These are phyloP conservation scores for Mythimna albipuncta DNA, from an alignment of 2,888 invertebrate species.

Conservation along the genomic window DNA sequence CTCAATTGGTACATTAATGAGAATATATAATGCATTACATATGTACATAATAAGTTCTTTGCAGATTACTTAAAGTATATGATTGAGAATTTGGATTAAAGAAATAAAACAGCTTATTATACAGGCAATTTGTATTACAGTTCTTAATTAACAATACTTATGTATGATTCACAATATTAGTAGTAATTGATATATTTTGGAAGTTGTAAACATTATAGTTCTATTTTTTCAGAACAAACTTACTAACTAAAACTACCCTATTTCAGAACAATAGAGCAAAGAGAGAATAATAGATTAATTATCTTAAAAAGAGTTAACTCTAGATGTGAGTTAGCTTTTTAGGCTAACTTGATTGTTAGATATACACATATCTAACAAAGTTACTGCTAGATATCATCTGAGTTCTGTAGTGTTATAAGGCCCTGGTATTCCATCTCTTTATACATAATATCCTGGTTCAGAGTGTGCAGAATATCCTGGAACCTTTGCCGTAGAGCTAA, in stretches of 20 bases:
- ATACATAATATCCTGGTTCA: slow-evolving; percentile 95
- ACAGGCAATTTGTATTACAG: slow-evolving; percentile 3
- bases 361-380: slow-evolving; percentile 46
- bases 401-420: slow-evolving; percentile 82
- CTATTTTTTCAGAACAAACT: not conserved
- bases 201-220: not conserved
- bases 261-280: not conserved
- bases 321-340: no score
- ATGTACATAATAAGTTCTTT: no score
- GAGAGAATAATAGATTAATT: not conserved
- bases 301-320: not conserved
- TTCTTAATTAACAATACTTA: slow-evolving; percentile 9
- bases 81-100: not conserved
- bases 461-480: slow-evolving; percentile 94
- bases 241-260: not conserved
- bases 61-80: not conserved
- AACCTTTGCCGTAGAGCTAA: slow-evolving; percentile 95
- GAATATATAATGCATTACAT: not conserved
- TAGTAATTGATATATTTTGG: not conserved
- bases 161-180: not conserved
- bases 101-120: slow-evolving; percentile 3
- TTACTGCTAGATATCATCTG: slow-evolving; percentile 81
- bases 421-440: slow-evolving; percentile 93
- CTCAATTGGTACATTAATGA: no score
- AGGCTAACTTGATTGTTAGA: slow-evolving; percentile 39